phyloP scores from a whole-genome alignment of 2,113 vertebrate species.

The Nibea albiflora region DNA sequence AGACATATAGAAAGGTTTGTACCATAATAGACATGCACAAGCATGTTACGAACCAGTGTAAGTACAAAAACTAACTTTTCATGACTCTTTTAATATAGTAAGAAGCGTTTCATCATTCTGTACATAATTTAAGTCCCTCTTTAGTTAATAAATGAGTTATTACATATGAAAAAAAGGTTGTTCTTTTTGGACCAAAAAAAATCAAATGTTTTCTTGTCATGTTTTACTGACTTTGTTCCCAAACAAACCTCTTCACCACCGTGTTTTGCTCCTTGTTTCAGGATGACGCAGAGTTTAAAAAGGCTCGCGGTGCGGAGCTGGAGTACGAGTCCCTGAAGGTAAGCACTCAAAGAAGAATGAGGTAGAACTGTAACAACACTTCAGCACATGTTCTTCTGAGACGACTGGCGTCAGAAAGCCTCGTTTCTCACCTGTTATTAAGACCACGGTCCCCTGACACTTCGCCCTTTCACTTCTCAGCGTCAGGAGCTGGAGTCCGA shows the following conservation, averaged over 20 bases:
- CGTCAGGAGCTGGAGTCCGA: conserved; percentile 98
- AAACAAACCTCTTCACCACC: not conserved
- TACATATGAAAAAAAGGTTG: not conserved
- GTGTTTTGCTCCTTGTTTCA: conserved; percentile 55
- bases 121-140: not conserved
- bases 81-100: not conserved
- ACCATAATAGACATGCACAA: not conserved
- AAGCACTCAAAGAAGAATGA: conserved; percentile 34
- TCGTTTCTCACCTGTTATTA: not conserved
- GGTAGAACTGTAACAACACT: not conserved
- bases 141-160: not conserved
- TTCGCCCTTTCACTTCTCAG: conserved; percentile 71
- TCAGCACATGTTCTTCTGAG: not conserved
- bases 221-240: not conserved
- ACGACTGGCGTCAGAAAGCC: not conserved
- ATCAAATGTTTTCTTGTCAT: not conserved
- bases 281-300: conserved; percentile 92
- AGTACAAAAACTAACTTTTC: not conserved
- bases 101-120: not conserved
- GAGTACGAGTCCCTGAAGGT: conserved; percentile 99
- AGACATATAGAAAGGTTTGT: not conserved
- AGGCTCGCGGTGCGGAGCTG: conserved; percentile 93
- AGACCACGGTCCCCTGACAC: not conserved
- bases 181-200: not conserved
- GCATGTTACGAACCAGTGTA: not conserved